Evolutionary conservation across 1,140 invertebrate species (phyloP), one percentile per base, ranked within the genome.

Genomic region (Venustaconcha ellipsiformis): DNA sequence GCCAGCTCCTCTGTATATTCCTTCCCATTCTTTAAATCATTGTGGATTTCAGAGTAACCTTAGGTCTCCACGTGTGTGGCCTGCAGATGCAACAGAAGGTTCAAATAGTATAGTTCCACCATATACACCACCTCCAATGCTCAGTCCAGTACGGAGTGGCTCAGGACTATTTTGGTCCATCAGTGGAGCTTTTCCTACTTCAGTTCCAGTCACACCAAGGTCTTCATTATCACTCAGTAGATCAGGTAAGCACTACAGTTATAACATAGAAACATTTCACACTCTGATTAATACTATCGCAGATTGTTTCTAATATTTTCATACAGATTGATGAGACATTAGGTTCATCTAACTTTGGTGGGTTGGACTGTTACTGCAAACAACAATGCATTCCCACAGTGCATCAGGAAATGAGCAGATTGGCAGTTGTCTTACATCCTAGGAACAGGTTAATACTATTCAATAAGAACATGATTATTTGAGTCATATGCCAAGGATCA

Each of bases 41-140:
- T 84, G 76, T 88, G 91, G 88, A 90, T 92, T 82, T 68, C 86
- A 88, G 70, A 90, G 88, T 79, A 90, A 92, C 57, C 85, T 94
- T 13, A 88, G 93, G 23, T 92, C 92, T 82, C 92, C 85, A 81
- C 89, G 91, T 48, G 88, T 92, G 23, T 88, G 90, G 84, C 90
- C 89, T 76, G 80, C 82, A 56, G 80, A 80, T 59, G 78, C 79
- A 70, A 76, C 70, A 68, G 14, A 82, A 67, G 59, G 82, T 81
- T 17, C 57, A 14, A 77, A 67, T 63, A 79, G 92, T 89, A 93
- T 93, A 17, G 93, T 87, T 60, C 87, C 88, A 14, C 88, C 89
- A 8, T 97, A 96, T 86, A 99, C 96, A 0, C 96, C 97, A 3
- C 95, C 96, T 56, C 97, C 97, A 0, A 96, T 98, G 82, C 90